Base-by-base conservation (phyloP, 2,113 vertebrate genomes). In the Natator depressus region DNA sequence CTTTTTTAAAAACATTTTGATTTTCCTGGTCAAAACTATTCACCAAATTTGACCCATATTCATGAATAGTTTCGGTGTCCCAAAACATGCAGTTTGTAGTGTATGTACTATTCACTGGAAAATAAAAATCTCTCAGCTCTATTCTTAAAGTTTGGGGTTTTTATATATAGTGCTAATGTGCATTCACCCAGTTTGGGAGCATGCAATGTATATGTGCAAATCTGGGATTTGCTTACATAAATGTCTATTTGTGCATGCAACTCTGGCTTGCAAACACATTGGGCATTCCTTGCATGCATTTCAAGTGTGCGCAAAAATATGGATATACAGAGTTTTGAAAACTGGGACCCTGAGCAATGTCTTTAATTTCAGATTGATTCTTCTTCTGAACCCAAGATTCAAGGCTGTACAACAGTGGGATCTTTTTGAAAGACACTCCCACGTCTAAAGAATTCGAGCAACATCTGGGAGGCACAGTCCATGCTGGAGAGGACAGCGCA, bases 381-480 rank as follows among this genome's bases (percentile, higher is more conserved):
- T 1, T 51, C 93, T 75, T 91, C 96, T 53, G 53, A 3, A 29
- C 84, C 92, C 88, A 6, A 89, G 85, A 4, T 54, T 49, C 89
- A 89, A 72, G 80, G 76, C 42, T 93, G 14, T 35, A 49, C 88
- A 50, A 59, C 83, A 57, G 1, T 3, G 76, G 62, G 75, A 51
- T 59, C 0, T 86, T 93, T n/a, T 84, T 91, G 89, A 87, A 62
- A 35, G 53, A 81, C 49, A 82, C 69, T 7, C n/a, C 35, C 8
- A 8, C 46, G 81, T 89, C 91, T 93, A 51, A 95, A 2, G 5
- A 79, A 89, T 82, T 83, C 65, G 59, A 59, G 84, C 80, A 62
- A 80, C 95, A 95, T 95, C 95, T 97, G 90, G 92, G 90, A 88
- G 75, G 65, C 69, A 91, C 89, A 89, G 78, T 93, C 93, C 87